Evolutionary conservation across 2,113 vertebrate genomes (phyloP).

Genomic region (Cygnus atratus): DNA sequence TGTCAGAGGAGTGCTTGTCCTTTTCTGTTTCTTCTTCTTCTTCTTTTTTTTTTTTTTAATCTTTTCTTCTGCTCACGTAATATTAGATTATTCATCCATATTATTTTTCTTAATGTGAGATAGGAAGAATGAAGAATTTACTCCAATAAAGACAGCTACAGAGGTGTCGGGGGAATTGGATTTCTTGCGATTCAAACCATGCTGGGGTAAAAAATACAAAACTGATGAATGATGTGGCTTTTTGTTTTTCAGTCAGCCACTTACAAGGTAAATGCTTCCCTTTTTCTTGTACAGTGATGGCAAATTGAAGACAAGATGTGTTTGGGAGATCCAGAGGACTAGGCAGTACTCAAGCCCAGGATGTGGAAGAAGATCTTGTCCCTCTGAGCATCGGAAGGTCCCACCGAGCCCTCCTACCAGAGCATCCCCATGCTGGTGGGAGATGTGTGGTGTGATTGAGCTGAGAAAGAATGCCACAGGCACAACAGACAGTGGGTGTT

Average conservation of each 20-base stretch:
- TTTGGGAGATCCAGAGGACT: neutral
- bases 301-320: neutral
- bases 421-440: accelerated
- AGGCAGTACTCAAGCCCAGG: neutral
- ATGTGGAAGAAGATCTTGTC: neutral
- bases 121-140: neutral
- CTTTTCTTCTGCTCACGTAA: neutral
- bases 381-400: neutral
- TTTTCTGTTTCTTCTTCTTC: neutral
- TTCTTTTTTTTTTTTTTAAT: neutral
- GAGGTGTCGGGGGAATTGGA: neutral
- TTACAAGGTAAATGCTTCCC: neutral
- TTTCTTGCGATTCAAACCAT: neutral
- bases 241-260: neutral
- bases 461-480: neutral
- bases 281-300: neutral
- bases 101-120: neutral
- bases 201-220: neutral
- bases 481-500: neutral
- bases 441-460: neutral
- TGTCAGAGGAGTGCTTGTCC: neutral
- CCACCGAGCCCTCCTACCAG: neutral
- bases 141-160: neutral
- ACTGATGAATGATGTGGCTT: neutral
- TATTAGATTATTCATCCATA: neutral